Evolutionary conservation across 2,888 invertebrate species (phyloP), one percentile per base, ranked within the genome.

Genomic region (Ariolimax columbianus): DNA sequence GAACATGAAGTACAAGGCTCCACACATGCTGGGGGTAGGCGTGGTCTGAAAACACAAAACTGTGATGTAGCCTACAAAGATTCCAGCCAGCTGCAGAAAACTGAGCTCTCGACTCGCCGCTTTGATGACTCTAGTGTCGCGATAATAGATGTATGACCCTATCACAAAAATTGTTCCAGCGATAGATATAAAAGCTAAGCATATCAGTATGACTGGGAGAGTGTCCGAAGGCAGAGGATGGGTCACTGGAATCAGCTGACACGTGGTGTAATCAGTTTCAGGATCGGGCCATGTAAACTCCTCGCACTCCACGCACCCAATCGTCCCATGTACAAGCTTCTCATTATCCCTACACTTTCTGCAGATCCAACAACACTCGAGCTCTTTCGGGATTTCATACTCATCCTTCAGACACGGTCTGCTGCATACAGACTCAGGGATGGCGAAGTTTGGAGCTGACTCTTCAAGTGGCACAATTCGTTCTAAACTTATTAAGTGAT

Each of bases 31-130:
- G 11, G 79, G 43, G 7, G 63, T 84, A 0, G 92, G 92, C 55
- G 85, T 88, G n/a, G 89, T 80, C 26, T 91, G 68, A 77, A 92
- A 86, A 23, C 83, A 51, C 36, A 90, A 86, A 0, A 90, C 86
- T 1, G 90, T 88, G 3, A 90, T 51, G 86, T 90, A 91, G 77
- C 91, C 90, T 17, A 90, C 73, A 30, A 89, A 83, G 33, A 91
- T 86, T 14, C 91, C 92, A 7, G 84, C 83, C 59, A 92, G 86
- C 88, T 92, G 90, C 40, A 92, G 85, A 81, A 88, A 89, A 72
- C 89, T 89, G 66, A 92, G 89, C 73, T 91, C 92, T 40, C 90
- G 83, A 72, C 91, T 90, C 3, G 90, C 89, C 4, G 92, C 91
- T 82, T 92, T 92, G 81, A 92, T 92, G 40, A 92, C 86, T 19